Evolutionary conservation across 37 sponge, comb jelly and placozoan genomes (phyloP).

Genomic region (Mnemiopsis leidyi): DNA sequence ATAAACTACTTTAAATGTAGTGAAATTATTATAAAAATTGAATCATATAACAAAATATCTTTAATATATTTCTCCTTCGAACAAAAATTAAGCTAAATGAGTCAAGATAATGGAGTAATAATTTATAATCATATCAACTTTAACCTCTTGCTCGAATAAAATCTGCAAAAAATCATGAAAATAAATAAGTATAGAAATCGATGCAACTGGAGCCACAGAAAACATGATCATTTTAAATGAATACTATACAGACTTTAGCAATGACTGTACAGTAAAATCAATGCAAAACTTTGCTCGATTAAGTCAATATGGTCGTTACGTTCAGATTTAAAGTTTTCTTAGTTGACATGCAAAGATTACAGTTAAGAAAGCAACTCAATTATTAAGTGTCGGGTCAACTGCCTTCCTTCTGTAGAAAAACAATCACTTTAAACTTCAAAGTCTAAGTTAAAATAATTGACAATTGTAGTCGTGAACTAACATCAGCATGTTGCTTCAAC

Average conservation of each 20-base stretch:
- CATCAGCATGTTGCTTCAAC: too few relatives aligned
- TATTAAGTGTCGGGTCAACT: too few relatives aligned
- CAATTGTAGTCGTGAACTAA: too few relatives aligned
- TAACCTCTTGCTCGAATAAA: not conserved
- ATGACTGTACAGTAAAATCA: not conserved
- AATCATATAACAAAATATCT: slow-evolving; percentile 49
- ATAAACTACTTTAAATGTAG: not conserved
- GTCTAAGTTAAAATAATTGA: too few relatives aligned
- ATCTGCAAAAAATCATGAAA: not conserved
- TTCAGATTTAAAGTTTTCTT: not conserved
- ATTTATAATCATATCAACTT: not conserved
- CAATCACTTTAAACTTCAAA: too few relatives aligned
- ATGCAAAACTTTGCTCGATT: not conserved
- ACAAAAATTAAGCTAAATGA: not conserved
- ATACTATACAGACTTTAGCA: not conserved
- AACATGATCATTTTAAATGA: too few relatives aligned
- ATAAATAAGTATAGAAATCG: too few relatives aligned
- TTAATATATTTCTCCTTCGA: not conserved
- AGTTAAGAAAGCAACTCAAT: not conserved
- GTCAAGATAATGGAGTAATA: not conserved
- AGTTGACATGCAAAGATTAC: not conserved
- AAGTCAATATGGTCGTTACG: too few relatives aligned
- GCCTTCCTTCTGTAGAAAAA: too few relatives aligned
- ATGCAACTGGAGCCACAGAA: too few relatives aligned
- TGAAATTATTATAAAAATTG: slow-evolving; percentile 43